Percentiles rank a stretch among this genome's conserved stretches.
phyloP scores from a whole-genome alignment of 1,140 invertebrate genomes.

The Meloidogyne floridensis region DNA sequence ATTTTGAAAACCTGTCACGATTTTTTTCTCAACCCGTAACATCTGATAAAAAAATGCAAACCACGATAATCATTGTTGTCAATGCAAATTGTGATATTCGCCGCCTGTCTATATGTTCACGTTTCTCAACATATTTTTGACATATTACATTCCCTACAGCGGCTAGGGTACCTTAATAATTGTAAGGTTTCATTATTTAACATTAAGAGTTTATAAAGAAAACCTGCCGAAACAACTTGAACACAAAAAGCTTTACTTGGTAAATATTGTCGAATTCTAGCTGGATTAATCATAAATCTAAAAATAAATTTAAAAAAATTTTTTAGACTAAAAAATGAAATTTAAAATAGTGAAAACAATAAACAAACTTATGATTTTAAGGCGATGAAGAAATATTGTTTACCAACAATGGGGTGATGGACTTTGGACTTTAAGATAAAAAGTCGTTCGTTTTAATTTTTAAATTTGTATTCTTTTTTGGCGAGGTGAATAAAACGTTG shows the following conservation, averaged over 20 bases:
- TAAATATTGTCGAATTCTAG: conserved; percentile 16
- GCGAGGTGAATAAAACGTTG: no score
- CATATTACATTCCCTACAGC: conserved; percentile 39
- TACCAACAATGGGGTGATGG: no score
- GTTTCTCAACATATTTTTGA: conserved; percentile 40
- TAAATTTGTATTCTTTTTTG: no score
- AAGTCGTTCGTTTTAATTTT: no score
- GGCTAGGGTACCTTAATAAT: conserved; percentile 35
- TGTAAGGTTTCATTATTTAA: not conserved
- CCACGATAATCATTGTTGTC: conserved; percentile 36
- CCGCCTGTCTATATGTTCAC: conserved; percentile 21
- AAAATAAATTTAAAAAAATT: not conserved
- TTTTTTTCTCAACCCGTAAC: no score
- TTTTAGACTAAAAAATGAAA: not conserved
- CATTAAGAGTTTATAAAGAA: not conserved
- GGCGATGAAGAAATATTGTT: no score
- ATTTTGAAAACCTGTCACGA: no score
- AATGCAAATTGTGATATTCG: conserved; percentile 37
- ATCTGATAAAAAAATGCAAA: conserved; percentile 2
- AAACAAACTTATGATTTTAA: no score
- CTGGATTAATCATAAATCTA: not conserved
- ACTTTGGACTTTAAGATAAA: no score
- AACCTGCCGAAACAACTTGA: conserved; percentile 32
- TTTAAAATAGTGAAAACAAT: no score
- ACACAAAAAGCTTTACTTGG: conserved; percentile 35